These are phyloP conservation scores for Eupleurogrammus muticus DNA, from an alignment of 2,797 vertebrate genomes.

Conservation along the genomic window DNA sequence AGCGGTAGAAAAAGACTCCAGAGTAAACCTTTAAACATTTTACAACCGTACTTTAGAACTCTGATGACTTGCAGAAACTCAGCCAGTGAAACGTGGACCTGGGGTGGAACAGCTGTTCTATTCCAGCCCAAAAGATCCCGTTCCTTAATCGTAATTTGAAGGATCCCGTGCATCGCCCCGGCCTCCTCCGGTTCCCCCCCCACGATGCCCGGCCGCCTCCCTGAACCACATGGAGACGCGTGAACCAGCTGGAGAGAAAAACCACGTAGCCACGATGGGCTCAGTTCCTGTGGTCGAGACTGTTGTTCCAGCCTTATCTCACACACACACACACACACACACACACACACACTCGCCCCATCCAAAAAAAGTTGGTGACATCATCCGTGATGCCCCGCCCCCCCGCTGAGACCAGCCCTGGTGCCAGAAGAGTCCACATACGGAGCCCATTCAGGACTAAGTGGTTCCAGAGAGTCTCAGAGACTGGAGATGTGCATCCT, in stretches of 20 bases:
- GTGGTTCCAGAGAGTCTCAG: constrained; percentile 47
- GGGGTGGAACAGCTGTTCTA: constrained; percentile 32
- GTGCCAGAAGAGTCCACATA: constrained; percentile 49
- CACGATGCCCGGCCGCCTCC: too few species aligned
- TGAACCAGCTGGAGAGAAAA: too few species aligned
- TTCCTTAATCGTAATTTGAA: constrained; percentile 53
- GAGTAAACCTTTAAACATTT: not conserved
- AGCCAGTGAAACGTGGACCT: constrained; percentile 22
- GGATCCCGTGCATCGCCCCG: too few species aligned
- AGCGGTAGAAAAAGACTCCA: constrained; percentile 5
- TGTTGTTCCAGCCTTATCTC: too few species aligned
- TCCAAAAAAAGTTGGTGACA: too few species aligned
- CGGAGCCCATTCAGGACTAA: constrained; percentile 57
- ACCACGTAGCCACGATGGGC: too few species aligned
- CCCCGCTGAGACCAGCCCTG: constrained; percentile 20
- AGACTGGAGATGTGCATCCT: constrained; percentile 1
- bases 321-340: too few species aligned
- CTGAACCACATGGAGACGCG: too few species aligned
- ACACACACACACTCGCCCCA: too few species aligned
- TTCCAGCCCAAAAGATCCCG: constrained; percentile 40
- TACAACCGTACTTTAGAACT: not conserved
- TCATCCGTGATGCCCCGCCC: too few species aligned
- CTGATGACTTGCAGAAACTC: constrained; percentile 5
- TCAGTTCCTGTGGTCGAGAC: too few species aligned
- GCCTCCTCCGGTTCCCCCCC: too few species aligned